Percentiles rank a stretch among this genome's conserved stretches.
Conservation (phyloP, 2,797 vertebrate genomes). For the Phoxinus dragarum region DNA sequence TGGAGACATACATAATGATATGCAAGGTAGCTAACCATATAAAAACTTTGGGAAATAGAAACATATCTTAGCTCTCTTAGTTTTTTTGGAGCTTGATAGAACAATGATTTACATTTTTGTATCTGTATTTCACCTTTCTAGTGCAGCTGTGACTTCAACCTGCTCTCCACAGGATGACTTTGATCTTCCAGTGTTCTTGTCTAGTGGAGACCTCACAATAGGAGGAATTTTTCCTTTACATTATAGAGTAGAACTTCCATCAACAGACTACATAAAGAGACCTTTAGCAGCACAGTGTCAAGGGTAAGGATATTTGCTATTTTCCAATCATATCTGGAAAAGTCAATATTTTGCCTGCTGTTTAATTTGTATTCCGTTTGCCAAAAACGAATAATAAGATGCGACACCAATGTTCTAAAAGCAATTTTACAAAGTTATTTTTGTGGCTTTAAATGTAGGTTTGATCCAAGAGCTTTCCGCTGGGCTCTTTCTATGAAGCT, state of each 20-base stretch:
- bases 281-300: slow-evolving; percentile 61
- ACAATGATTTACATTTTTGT: slow-evolving; percentile 51
- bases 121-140: slow-evolving; percentile 23
- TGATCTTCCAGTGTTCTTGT: slow-evolving; percentile 59
- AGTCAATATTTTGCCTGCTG: neutral
- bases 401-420: neutral
- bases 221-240: slow-evolving; percentile 69
- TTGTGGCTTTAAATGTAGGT: slow-evolving; percentile 48
- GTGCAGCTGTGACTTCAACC: slow-evolving; percentile 25
- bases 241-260: slow-evolving; percentile 62
- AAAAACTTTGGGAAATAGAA: slow-evolving; percentile 47
- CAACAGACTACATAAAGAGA: slow-evolving; percentile 54
- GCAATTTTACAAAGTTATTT: neutral
- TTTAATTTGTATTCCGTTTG: neutral
- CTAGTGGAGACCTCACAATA: slow-evolving; percentile 64
- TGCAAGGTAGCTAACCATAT: slow-evolving; percentile 46
- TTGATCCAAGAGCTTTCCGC: slow-evolving; percentile 66
- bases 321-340: neutral
- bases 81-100: slow-evolving; percentile 18
- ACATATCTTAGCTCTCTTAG: neutral
- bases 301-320: slow-evolving; percentile 55
- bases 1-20: slow-evolving; percentile 36
- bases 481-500: slow-evolving; percentile 67
- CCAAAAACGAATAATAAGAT: neutral
- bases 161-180: slow-evolving; percentile 61